A percentile compares a stretch with the other conserved stretches of the same genome.
phyloP scores from a whole-genome alignment of 2,797 vertebrate genomes.

The Semaprochilodus insignis region DNA sequence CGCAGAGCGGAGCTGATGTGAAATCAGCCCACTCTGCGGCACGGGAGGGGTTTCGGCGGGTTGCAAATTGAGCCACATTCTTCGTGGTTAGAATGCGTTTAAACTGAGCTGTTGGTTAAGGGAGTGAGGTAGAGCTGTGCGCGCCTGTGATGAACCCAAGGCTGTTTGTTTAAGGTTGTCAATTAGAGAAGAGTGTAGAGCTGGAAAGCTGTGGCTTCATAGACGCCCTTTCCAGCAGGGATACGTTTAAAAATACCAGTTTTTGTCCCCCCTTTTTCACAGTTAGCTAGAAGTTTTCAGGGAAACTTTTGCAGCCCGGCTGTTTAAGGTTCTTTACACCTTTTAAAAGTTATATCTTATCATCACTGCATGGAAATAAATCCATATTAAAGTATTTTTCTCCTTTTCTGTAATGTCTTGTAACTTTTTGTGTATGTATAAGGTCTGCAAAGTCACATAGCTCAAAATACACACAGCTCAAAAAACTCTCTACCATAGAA shows the following conservation, averaged over 20 bases:
- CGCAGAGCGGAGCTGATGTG: constrained; percentile 5
- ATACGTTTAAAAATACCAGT: not conserved
- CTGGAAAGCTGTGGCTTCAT: constrained; percentile 39
- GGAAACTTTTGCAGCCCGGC: not conserved
- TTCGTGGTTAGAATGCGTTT: constrained; percentile 51
- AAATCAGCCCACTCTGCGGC: constrained; percentile 22
- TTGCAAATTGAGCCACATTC: constrained; percentile 49
- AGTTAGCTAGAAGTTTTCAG: not conserved
- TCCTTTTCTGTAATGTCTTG: too few species aligned
- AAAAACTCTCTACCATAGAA: too few species aligned
- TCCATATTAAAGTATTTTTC: too few species aligned
- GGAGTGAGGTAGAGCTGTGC: constrained; percentile 2
- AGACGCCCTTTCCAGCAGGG: not conserved
- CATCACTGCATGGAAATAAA: too few species aligned
- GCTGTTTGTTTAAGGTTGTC: constrained; percentile 46
- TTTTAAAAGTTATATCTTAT: too few species aligned
- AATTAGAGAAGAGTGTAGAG: constrained; percentile 30
- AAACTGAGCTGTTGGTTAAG: constrained; percentile 42
- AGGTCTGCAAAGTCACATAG: too few species aligned
- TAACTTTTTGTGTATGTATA: too few species aligned
- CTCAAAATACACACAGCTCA: too few species aligned
- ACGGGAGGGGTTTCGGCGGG: constrained; percentile 25
- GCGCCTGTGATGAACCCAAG: constrained; percentile 30
- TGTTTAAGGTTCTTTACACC: not conserved
- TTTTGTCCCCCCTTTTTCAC: not conserved